These are phyloP conservation scores for Corythaixoides concolor DNA, from an alignment of 2,113 vertebrate genomes.

Conservation along the genomic window DNA sequence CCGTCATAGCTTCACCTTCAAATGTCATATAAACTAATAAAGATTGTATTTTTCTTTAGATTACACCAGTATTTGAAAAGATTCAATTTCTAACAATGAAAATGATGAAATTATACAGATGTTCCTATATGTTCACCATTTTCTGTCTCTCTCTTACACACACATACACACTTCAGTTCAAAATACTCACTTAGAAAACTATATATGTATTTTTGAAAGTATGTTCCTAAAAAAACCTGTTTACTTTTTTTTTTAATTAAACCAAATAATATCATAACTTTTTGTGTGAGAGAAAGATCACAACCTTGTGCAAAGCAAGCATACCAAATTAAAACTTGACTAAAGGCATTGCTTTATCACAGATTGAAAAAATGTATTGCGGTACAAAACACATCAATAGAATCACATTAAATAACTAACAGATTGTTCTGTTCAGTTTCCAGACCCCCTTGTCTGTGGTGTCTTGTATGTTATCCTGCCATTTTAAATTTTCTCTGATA, in stretches of 20 bases:
- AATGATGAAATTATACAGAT: not conserved
- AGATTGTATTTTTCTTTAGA: not conserved
- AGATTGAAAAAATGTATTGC: not conserved
- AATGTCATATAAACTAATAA: not conserved
- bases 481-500: not conserved
- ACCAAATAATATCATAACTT: not conserved
- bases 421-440: not conserved
- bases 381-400: not conserved
- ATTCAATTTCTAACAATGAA: not conserved
- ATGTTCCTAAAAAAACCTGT: not conserved
- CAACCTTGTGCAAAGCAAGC: not conserved
- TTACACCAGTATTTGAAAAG: not conserved
- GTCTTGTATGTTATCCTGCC: not conserved
- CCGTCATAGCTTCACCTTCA: not conserved
- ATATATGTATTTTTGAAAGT: not conserved
- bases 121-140: not conserved
- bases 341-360: not conserved
- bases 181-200: not conserved
- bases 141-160: not conserved
- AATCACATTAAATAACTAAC: not conserved
- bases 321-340: not conserved
- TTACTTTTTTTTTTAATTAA: not conserved
- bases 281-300: not conserved
- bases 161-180: rapidly evolving
- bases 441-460: not conserved